Base-by-base conservation (phyloP, 1,140 invertebrate genomes). In the Aphaenogaster ashmeadi region DNA sequence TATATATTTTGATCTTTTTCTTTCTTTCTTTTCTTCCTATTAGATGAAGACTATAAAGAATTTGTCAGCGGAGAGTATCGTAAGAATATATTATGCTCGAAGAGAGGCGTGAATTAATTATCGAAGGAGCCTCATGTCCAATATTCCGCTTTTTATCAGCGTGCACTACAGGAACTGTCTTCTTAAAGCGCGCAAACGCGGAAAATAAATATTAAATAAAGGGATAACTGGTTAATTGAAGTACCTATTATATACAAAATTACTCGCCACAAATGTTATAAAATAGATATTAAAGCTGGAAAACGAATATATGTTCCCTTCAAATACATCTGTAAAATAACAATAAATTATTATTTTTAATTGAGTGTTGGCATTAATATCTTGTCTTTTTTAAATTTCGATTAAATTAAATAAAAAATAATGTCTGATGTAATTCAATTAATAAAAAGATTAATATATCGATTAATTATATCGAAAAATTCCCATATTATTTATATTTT, bases 131-230 rank as follows among this genome's bases (percentile, higher is more conserved):
- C n/a, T 74, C 18, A 38, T 18, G 47, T 38, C 36, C 15, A n/a
- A 84, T 60, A 60, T 38, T 84, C 18, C 54, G 80, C 54, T 50
- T 74, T 74, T 84, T 38, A 36, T 0, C 5, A 21, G 41, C 36
- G 8, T 64, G 60, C 18, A 64, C 0, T 86, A 66, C 60, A 79
- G 72, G 72, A 78, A 86, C 62, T 86, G 33, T 86, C 9, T 47
- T 44, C 58, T 66, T 44, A 79, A 86, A 66, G n/a, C 56, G 74
- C 33, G 11, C 71, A 50, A 72, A 81, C 60, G 71, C 58, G 36
- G 21, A 60, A 75, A 91, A 91, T 91, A 91, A 91, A 91, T 91
- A 90, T 88, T 91, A 91, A 91, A 90, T 91, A 91, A 66, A 60
- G n/a, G 74, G 21, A 15, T 88, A 88, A 83, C 38, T 78, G 41